These are phyloP conservation scores for Setipinna tenuifilis DNA, from an alignment of 2,797 vertebrate species.

Conservation along the genomic window DNA sequence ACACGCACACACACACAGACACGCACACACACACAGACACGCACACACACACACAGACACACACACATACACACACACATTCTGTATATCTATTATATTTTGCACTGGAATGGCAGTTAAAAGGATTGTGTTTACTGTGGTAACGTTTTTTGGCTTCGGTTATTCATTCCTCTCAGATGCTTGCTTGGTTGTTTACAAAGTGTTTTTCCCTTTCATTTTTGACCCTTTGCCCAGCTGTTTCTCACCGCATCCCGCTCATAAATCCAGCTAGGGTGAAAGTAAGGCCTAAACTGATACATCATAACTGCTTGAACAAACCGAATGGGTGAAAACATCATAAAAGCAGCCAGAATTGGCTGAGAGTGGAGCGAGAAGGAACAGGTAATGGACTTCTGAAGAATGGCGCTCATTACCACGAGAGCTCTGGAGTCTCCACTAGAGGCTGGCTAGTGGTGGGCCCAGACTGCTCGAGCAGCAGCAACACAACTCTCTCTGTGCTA, in stretches of 20 bases:
- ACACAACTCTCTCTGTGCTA: slow-evolving; percentile 6
- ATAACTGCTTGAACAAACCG: neutral
- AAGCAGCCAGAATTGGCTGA: neutral
- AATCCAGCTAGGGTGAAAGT: neutral
- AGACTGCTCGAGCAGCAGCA: neutral
- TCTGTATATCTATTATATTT: too few species aligned
- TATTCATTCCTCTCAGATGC: neutral
- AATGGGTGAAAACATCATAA: slow-evolving; percentile 1
- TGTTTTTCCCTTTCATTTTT: neutral
- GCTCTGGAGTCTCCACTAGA: neutral
- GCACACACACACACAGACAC: neutral
- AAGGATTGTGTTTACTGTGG: neutral
- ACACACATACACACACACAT: too few species aligned
- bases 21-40: neutral
- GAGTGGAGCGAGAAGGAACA: neutral
- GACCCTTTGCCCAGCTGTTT: neutral
- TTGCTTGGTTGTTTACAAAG: neutral
- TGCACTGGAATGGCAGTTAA: neutral
- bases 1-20: neutral
- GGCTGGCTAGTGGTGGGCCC: too few species aligned
- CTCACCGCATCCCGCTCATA: neutral
- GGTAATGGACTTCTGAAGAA: neutral
- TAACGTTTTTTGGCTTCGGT: neutral
- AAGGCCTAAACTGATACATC: neutral
- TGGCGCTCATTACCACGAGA: neutral